Evolutionary conservation across 35 echinoderm and acorn worm genomes (phyloP), one percentile per base, ranked within the genome.

Genomic region (Diadema setosum): DNA sequence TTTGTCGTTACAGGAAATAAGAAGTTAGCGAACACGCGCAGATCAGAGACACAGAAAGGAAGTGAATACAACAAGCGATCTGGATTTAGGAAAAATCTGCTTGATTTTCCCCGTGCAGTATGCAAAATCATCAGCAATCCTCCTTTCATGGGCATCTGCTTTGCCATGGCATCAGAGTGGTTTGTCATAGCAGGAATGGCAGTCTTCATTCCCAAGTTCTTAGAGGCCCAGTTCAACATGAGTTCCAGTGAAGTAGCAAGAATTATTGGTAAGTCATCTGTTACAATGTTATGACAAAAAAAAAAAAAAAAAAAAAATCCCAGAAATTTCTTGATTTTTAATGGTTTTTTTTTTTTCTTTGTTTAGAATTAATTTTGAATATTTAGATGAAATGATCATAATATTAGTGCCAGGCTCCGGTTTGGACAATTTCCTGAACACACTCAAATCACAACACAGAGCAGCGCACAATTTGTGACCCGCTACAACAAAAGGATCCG

Each of bases 191-290:
- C 93, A 5, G 85, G 92, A 0, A 63, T 99, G 39, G 92, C 96
- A 4, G 92, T 94, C 7, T 99, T 99, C 39, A 93, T 82, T 64
- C 96, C 96, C 14, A 99, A 99, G 83, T 99, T 99, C 88, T 65
- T 99, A 12, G 96, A 99, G 40, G 90, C 89, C 1, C 96, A 99
- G 61, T 99, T 99, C 31, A 99, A 88, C 46, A 29, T 94, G 61
- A 82, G 87, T 2, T 64, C 96, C 4, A 86, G 89, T 46, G 43
- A 85, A 65, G 96, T 90, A n/a, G 93, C 96, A 24, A 88, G 88
- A 23, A 60, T 94, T 81, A 65, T 93, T 83, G 96, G 96, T 95
- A 80, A 67, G n/a, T n/a, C n/a, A n/a, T n/a, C n/a, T n/a, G n/a
- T n/a, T n/a, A n/a, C n/a, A n/a, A n/a, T n/a, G n/a, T n/a, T n/a